Percentiles rank a stretch among this genome's conserved stretches.
Conservation (phyloP, 2,888 invertebrate species). For the Lasius fuliginosus region DNA sequence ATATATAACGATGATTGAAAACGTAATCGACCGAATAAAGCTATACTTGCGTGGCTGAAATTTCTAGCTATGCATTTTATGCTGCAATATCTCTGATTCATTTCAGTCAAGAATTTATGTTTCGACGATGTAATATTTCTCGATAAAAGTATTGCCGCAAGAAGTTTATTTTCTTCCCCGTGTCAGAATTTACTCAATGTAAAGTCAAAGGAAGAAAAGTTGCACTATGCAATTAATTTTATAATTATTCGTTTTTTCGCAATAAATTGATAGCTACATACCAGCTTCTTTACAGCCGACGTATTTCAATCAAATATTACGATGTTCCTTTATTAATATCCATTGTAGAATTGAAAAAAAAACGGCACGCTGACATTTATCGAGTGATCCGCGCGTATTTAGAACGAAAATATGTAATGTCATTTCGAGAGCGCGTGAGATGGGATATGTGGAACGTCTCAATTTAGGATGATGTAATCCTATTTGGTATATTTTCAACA, state of each 20-base stretch:
- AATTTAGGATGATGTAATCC: background rate
- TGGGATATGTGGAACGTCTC: background rate
- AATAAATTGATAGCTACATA: background rate
- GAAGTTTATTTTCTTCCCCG: conserved; percentile 8
- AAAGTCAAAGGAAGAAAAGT: background rate
- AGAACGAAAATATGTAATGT: conserved; percentile 9
- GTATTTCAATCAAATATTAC: conserved; percentile 15
- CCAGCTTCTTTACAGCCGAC: background rate
- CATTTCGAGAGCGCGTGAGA: conserved; percentile 7
- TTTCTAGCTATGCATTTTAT: conserved; percentile 5
- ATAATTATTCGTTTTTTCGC: conserved; percentile 3
- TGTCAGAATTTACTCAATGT: background rate
- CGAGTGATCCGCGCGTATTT: conserved; percentile 15
- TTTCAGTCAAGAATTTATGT: conserved; percentile 14
- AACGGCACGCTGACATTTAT: conserved; percentile 19
- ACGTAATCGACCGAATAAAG: background rate
- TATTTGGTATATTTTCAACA: background rate
- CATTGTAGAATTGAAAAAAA: conserved; percentile 24
- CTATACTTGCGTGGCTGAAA: background rate
- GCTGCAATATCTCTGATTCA: background rate
- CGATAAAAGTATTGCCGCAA: conserved; percentile 1
- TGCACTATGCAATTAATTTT: conserved; percentile 16
- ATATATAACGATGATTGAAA: background rate
- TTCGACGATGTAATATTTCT: background rate
- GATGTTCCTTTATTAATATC: conserved; percentile 1